phyloP scores from a whole-genome alignment of 2,113 vertebrate genomes.

The Tragulus kanchil region DNA sequence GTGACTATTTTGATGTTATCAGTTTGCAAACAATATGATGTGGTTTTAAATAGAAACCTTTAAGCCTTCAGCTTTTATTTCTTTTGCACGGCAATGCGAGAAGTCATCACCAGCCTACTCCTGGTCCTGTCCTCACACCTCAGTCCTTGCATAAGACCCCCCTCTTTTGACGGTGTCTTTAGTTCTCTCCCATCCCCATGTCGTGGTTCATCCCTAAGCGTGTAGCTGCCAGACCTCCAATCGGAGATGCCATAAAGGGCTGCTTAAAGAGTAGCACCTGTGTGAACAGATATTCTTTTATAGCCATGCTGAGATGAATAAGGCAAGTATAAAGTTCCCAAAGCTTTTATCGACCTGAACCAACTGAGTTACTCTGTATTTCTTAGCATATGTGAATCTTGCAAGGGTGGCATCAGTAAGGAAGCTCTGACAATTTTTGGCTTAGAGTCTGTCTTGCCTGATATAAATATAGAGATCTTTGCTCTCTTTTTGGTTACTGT shows the following conservation, averaged over 20 bases:
- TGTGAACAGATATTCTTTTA: neutral
- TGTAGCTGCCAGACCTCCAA: neutral
- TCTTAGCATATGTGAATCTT: neutral
- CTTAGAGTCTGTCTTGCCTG: neutral
- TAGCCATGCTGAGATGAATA: neutral
- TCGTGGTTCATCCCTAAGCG: neutral
- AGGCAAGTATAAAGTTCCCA: neutral
- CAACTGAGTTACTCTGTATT: neutral
- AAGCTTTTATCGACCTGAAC: neutral
- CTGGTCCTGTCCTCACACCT: neutral
- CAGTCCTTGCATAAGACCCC: no score
- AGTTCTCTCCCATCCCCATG: neutral
- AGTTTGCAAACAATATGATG: constrained; percentile 50
- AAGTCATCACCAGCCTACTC: neutral
- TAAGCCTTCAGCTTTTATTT: neutral
- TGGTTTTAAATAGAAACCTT: constrained; percentile 38
- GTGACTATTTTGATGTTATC: constrained; percentile 49
- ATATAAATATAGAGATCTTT: neutral
- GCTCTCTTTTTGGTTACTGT: neutral
- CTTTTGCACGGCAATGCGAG: neutral
- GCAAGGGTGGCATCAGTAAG: neutral
- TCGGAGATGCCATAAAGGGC: neutral
- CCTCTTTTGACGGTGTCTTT: neutral
- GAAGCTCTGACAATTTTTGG: neutral
- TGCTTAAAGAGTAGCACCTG: neutral